Evolutionary conservation across 2,888 invertebrate genomes (phyloP).

Genomic region (Apomyelois bistriatella): DNA sequence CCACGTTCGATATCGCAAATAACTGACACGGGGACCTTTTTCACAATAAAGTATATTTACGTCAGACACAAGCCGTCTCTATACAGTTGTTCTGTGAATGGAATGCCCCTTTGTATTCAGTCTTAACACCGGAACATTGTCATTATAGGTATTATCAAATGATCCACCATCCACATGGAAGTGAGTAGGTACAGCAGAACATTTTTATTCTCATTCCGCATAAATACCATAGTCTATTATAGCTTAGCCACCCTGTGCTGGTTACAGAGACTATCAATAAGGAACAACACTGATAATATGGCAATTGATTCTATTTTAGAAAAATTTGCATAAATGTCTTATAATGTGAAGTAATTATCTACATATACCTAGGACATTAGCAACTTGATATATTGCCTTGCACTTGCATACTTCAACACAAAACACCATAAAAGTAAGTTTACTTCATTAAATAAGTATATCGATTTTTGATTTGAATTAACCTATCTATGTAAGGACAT

Average conservation of each 20-base stretch:
- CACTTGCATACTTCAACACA: not conserved
- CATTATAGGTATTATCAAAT: constrained; percentile 61
- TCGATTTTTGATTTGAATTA: no score
- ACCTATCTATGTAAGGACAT: no score
- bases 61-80: not conserved
- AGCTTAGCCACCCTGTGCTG: not conserved
- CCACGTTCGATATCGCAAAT: not conserved
- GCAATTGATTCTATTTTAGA: constrained; percentile 1
- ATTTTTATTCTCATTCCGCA: constrained; percentile 11
- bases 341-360: not conserved
- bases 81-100: constrained; percentile 24
- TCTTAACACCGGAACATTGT: constrained; percentile 60
- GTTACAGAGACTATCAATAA: not conserved
- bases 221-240: not conserved
- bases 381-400: not conserved
- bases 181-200: constrained; percentile 20
- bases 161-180: constrained; percentile 42
- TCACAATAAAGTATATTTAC: constrained; percentile 6
- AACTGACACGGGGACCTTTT: not conserved
- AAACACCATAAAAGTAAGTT: no score
- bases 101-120: constrained; percentile 48
- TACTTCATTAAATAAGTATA: no score
- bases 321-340: not conserved
- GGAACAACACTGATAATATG: not conserved
- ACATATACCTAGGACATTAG: not conserved